Conservation (phyloP, 2,113 vertebrate genomes). For the Epinephelus lanceolatus region DNA sequence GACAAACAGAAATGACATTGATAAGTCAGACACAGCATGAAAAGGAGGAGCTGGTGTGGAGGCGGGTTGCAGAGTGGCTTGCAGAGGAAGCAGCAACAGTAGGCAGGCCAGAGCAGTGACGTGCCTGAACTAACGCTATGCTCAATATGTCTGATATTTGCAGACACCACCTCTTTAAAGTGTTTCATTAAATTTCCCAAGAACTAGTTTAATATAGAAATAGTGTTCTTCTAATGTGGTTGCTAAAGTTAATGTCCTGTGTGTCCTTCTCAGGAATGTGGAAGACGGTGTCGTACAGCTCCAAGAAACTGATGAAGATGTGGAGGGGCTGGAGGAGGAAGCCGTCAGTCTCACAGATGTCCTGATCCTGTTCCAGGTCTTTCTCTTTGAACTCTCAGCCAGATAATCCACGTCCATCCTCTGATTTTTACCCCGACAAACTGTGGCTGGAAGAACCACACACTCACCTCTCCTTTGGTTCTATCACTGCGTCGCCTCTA, state of each 20-base stretch:
- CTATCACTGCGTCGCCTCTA: conserved; percentile 10
- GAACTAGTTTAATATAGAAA: not conserved
- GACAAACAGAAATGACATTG: no score
- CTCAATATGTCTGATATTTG: no score
- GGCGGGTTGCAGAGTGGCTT: no score
- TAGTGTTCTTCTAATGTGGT: not conserved
- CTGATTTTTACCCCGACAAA: not conserved
- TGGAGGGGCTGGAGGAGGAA: conserved; percentile 91
- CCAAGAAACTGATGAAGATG: conserved; percentile 94
- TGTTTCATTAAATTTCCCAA: not conserved
- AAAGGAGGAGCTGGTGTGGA: no score
- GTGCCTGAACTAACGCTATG: no score
- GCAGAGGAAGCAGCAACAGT: no score
- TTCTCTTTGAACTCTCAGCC: not conserved
- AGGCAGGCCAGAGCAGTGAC: no score
- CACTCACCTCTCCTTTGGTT: not conserved
- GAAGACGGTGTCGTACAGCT: conserved; percentile 91
- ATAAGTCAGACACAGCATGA: no score
- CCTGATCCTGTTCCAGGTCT: conserved; percentile 50
- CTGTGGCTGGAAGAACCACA: conserved; percentile 18
- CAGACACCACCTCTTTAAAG: no score
- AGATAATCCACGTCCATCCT: not conserved
- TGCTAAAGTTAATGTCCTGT: not conserved
- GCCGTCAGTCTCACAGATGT: conserved; percentile 69
- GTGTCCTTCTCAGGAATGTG: conserved; percentile 84